Conservation (phyloP, 2,113 vertebrate genomes). For the Boulengeromyrus knoepffleri region DNA sequence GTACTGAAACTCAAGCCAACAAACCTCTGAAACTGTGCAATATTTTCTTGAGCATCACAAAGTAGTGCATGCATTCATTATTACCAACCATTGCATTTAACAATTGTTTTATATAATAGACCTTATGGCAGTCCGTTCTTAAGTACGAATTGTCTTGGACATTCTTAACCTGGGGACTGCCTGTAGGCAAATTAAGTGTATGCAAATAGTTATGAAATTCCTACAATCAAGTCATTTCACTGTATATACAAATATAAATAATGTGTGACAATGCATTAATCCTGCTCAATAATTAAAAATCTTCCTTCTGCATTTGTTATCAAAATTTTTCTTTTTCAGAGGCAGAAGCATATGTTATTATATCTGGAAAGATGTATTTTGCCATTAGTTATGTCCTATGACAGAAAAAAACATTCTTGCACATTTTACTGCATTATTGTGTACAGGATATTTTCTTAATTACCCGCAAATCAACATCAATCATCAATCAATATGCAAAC, state of each 20-base stretch:
- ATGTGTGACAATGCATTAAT: background rate
- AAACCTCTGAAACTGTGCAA: background rate
- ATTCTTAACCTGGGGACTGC: background rate
- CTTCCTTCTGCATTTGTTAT: background rate
- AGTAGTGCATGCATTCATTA: background rate
- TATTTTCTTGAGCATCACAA: background rate
- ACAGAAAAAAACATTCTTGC: background rate
- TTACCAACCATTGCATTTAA: background rate
- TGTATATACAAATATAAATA: background rate
- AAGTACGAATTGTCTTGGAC: background rate
- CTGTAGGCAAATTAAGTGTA: background rate
- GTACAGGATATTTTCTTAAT: background rate
- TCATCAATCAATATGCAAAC: background rate
- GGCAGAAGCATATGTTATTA: background rate
- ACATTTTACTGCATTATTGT: background rate
- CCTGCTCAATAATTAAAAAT: background rate
- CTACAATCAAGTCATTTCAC: background rate
- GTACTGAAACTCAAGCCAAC: background rate
- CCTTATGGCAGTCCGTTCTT: background rate
- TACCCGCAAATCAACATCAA: background rate
- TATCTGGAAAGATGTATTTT: background rate
- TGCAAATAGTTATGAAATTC: background rate
- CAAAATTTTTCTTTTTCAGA: background rate
- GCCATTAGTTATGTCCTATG: background rate
- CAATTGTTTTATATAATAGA: background rate